Evolutionary conservation across 2,113 vertebrate genomes (phyloP), one percentile per base, ranked within the genome.

Genomic region (Stictonetta naevosa): DNA sequence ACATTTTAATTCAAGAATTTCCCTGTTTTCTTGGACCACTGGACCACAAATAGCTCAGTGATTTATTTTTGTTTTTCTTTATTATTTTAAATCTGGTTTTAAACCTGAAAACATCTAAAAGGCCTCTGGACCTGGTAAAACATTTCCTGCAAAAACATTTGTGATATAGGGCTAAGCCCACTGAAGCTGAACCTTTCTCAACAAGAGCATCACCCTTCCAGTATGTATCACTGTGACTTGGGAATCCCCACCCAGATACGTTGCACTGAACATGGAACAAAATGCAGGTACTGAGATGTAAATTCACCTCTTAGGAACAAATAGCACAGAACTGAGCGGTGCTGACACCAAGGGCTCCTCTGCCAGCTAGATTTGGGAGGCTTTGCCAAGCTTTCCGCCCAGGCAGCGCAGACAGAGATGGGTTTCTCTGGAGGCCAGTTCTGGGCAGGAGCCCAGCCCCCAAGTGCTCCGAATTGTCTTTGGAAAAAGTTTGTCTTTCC

Each of bases 401-500:
- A 36, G 53, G 40, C 76, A 44, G 46, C 2, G 1, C 58, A 48
- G 42, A 81, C 7, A 82, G 58, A 50, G 72, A 73, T 44, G 71
- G 68, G 52, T 63, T 76, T 60, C 69, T 94, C 16, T n/a, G 29
- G 85, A 59, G 31, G 63, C 52, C 84, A 50, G 26, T 23, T 38
- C 63, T 56, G 59, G n/a, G 80, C 75, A 82, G 46, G 1, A 85
- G 34, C 34, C 52, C 75, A 82, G 71, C 40, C 17, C n/a, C n/a
- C 34, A 50, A 86, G 59, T 1, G 34, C 64, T 82, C 71, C 1
- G 0, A 90, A 81, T 60, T 48, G 62, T 28, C 87, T 86, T 36
- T 84, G 71, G 80, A 42, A 88, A 96, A 90, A 76, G 46, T 88
- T 75, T 78, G 40, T 86, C 82, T 90, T 92, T 73, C 66, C 82